A percentile compares a stretch with the other conserved stretches of the same genome.
phyloP scores from a whole-genome alignment of 1,140 invertebrate species.

The Euura lappo region DNA sequence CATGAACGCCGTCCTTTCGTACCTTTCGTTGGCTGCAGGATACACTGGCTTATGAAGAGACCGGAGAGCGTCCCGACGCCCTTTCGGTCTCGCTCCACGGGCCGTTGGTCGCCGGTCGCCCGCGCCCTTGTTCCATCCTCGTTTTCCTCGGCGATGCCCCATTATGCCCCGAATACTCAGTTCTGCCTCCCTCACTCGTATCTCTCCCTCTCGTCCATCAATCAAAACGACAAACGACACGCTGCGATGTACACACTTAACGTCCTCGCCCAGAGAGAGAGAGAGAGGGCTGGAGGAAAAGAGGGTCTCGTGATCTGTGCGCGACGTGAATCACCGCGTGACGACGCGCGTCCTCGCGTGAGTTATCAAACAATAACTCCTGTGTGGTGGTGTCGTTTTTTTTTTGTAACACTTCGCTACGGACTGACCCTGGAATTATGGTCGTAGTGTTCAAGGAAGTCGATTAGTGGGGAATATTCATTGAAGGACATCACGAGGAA shows the following conservation, averaged over 20 bases:
- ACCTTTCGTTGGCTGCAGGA: not conserved
- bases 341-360: not conserved
- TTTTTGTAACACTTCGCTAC: not conserved
- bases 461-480: too few species aligned
- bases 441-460: too few species aligned
- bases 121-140: not conserved
- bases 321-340: not conserved
- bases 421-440: too few species aligned
- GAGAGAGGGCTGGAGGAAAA: not conserved
- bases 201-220: not conserved
- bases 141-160: not conserved
- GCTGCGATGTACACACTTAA: too few species aligned
- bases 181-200: too few species aligned
- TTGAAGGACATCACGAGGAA: too few species aligned
- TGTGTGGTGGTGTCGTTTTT: too few species aligned
- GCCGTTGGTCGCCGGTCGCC: not conserved
- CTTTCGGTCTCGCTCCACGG: not conserved
- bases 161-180: not conserved
- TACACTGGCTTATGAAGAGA: too few species aligned
- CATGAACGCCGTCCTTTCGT: slow-evolving; percentile 1
- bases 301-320: not conserved
- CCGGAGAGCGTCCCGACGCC: too few species aligned
- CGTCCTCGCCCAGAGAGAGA: not conserved
- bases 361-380: not conserved
- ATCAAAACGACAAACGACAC: not conserved